These are phyloP conservation scores for Motacilla tschutschensis DNA, from an alignment of 2,113 vertebrate species.

Conservation along the genomic window DNA sequence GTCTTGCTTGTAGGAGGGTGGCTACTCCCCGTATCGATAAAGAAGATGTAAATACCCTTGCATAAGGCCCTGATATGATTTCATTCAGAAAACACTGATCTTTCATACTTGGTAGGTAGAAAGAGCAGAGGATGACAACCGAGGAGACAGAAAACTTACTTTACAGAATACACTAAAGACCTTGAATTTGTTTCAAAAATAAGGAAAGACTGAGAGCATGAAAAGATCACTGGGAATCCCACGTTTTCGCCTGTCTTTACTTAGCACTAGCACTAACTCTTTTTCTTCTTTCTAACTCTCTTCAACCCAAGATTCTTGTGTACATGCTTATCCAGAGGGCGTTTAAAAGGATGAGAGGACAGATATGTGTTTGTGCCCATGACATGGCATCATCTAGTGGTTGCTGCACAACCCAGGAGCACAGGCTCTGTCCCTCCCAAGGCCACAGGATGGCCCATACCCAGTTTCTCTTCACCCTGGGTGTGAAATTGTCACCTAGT, in stretches of 20 bases:
- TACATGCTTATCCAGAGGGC: not conserved
- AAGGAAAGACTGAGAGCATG: not conserved
- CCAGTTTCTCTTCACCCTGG: not conserved
- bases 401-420: accelerated
- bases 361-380: not conserved
- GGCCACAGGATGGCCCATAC: not conserved
- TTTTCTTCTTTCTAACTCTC: not conserved
- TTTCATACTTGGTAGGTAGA: not conserved
- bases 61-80: not conserved
- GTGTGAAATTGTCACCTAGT: not conserved
- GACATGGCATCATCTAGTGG: not conserved
- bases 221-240: not conserved
- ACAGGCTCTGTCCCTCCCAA: not conserved
- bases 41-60: not conserved
- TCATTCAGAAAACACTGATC: not conserved
- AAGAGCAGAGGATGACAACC: not conserved
- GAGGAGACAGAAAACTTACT: not conserved
- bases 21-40: not conserved
- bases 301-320: not conserved
- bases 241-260: not conserved
- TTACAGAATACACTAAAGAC: not conserved
- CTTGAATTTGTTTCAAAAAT: not conserved
- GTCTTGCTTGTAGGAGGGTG: not conserved
- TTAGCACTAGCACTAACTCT: not conserved
- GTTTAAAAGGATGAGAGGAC: not conserved